A percentile compares a stretch with the other conserved stretches of the same genome.
Evolutionary conservation across 2,113 vertebrate genomes (phyloP).

Genomic region (Balaenoptera acutorostrata): DNA sequence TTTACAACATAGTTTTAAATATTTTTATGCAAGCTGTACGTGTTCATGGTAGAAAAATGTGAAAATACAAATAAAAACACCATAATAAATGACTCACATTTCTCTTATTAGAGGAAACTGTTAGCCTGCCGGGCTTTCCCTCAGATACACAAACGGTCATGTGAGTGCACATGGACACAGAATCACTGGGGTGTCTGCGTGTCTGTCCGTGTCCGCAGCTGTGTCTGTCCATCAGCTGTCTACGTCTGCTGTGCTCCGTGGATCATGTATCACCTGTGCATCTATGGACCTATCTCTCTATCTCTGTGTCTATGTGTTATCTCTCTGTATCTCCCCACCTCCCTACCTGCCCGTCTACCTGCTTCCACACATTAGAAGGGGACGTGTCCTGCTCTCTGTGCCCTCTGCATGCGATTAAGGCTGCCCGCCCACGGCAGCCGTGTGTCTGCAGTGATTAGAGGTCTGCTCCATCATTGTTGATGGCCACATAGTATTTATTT

Average conservation of each 20-base stretch:
- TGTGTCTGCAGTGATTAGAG: accelerated
- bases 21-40: background rate
- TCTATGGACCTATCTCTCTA: background rate
- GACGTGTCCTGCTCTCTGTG: background rate
- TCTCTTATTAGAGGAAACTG: accelerated
- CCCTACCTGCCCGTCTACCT: background rate
- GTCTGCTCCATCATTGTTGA: background rate
- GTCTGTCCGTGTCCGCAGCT: accelerated
- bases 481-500: accelerated
- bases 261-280: background rate
- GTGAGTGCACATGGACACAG: accelerated
- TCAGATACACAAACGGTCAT: accelerated
- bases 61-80: background rate
- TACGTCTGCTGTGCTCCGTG: background rate
- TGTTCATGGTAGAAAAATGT: background rate
- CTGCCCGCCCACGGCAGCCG: background rate
- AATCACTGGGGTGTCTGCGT: accelerated
- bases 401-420: accelerated
- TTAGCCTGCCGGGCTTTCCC: accelerated
- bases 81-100: too few species aligned
- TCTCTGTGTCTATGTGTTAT: accelerated
- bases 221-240: accelerated
- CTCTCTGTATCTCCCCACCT: background rate
- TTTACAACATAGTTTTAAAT: background rate
- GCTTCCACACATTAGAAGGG: accelerated